Conservation (phyloP, 2,113 vertebrate genomes). For the Gallinago undulata region DNA sequence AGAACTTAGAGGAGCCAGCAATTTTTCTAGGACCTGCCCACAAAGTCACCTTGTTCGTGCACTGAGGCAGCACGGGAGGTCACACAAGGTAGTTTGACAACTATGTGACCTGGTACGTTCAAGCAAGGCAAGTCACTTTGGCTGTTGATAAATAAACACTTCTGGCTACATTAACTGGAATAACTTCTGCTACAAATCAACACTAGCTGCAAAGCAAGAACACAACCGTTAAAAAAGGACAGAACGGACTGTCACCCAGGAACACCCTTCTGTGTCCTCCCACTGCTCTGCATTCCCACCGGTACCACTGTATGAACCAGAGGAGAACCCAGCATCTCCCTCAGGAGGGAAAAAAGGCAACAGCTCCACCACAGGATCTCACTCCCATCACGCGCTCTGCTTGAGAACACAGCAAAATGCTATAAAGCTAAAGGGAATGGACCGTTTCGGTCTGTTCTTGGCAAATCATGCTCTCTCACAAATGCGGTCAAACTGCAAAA, state of each 20-base stretch:
- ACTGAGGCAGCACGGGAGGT: rapidly evolving
- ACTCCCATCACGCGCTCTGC: rapidly evolving
- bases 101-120: rapidly evolving
- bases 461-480: not conserved
- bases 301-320: rapidly evolving
- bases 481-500: not conserved
- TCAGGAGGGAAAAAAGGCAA: rapidly evolving
- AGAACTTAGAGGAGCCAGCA: not conserved
- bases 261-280: not conserved
- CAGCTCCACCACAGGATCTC: rapidly evolving
- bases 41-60: not conserved
- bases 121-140: not conserved
- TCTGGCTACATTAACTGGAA: not conserved
- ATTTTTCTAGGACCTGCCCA: not conserved
- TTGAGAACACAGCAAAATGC: rapidly evolving
- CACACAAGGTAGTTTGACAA: not conserved
- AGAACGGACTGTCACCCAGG: not conserved
- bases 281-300: not conserved
- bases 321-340: not conserved
- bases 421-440: not conserved
- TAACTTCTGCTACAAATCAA: not conserved
- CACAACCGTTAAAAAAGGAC: not conserved
- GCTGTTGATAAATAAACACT: not conserved
- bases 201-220: not conserved
- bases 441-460: not conserved